Evolutionary conservation across 2,888 invertebrate species (phyloP).

Genomic region (Osmoderma eremita): DNA sequence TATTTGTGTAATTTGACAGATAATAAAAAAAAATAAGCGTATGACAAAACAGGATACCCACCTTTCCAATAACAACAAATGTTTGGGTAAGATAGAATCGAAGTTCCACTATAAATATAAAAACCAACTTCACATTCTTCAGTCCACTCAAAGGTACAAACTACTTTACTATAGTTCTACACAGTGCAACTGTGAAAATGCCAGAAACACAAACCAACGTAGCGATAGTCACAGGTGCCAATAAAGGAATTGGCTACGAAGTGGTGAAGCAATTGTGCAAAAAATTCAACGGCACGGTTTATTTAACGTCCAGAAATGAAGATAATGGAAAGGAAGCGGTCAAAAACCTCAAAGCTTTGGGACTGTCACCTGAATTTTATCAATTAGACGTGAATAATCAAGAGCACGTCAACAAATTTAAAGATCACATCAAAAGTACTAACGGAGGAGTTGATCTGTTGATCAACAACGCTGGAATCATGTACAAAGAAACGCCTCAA

Average conservation of each 20-base stretch:
- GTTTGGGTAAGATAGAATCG: no score
- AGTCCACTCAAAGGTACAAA: no score
- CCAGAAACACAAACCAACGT: constrained; percentile 4
- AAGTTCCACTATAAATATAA: no score
- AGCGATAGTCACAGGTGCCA: constrained; percentile 72
- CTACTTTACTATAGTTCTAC: no score
- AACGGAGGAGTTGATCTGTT: constrained; percentile 78
- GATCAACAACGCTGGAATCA: constrained; percentile 80
- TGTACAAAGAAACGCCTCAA: constrained; percentile 22
- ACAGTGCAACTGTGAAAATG: constrained; percentile 10
- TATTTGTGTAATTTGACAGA: no score
- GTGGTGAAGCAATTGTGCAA: constrained; percentile 75
- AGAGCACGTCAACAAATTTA: constrained; percentile 69
- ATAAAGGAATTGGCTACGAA: constrained; percentile 77
- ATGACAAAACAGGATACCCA: no score
- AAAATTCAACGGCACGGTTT: constrained; percentile 74
- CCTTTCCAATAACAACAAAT: no score
- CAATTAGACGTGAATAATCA: constrained; percentile 75
- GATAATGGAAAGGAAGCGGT: constrained; percentile 70
- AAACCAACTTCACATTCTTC: no score
- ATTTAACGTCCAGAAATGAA: constrained; percentile 74
- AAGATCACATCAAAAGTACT: constrained; percentile 68
- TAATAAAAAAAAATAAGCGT: no score
- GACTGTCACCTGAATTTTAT: constrained; percentile 70
- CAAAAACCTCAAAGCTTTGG: constrained; percentile 67